phyloP scores from a whole-genome alignment of 2,113 vertebrate species.

The Felis chaus region DNA sequence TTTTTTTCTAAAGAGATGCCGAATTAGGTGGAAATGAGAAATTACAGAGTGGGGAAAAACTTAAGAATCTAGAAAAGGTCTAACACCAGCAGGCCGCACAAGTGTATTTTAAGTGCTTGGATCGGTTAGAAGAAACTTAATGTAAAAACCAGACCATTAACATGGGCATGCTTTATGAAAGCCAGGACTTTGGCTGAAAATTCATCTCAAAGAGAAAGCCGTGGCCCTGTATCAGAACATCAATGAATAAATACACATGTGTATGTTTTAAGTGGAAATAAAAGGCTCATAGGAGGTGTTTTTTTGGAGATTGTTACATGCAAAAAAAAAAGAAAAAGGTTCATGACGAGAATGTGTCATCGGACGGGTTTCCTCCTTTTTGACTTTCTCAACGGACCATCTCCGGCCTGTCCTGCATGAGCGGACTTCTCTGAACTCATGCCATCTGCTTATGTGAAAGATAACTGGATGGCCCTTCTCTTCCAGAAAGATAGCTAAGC shows the following conservation, averaged over 20 bases:
- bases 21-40: neutral
- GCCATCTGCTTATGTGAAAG: neutral
- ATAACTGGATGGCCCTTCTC: neutral
- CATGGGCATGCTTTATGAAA: neutral
- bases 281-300: neutral
- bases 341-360: neutral
- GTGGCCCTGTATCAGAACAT: neutral
- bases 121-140: neutral
- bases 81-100: neutral
- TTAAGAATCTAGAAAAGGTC: neutral
- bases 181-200: neutral
- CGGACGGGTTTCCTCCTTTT: neutral
- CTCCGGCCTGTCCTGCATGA: no score
- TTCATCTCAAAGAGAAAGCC: neutral
- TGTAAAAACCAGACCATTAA: neutral
- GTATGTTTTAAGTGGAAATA: neutral
- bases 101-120: neutral
- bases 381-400: neutral
- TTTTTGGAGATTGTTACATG: no score
- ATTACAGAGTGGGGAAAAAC: neutral
- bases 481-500: neutral
- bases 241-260: neutral
- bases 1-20: neutral
- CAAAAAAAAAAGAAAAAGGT: neutral
- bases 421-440: neutral